A percentile compares a stretch with the other conserved stretches of the same genome.
Conservation (phyloP, 1,140 invertebrate species). For the Mycetomoellerius zeteki region DNA sequence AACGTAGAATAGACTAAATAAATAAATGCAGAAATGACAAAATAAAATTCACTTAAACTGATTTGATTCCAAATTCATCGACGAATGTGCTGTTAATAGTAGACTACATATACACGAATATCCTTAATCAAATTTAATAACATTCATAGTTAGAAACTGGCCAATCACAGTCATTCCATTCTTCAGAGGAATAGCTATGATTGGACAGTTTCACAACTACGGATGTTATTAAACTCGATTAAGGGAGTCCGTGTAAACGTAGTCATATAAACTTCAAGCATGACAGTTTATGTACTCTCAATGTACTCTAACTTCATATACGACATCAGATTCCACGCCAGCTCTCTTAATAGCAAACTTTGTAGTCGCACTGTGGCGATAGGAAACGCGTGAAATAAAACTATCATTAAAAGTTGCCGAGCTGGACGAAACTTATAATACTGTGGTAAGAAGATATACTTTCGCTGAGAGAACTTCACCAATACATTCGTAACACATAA, state of each 20-base stretch:
- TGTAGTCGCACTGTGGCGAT: constrained; percentile 8
- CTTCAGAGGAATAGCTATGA: too few species aligned
- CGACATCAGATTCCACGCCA: constrained; percentile 21
- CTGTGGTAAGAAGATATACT: constrained; percentile 52
- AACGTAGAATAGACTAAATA: background rate
- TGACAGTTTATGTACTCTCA: background rate
- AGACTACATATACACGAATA: background rate
- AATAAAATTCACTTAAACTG: constrained; percentile 7
- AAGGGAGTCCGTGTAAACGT: too few species aligned
- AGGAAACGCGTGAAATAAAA: constrained; percentile 55
- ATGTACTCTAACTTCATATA: background rate
- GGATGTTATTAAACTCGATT: too few species aligned
- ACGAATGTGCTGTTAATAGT: background rate
- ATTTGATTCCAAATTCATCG: background rate
- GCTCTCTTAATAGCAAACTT: constrained; percentile 53
- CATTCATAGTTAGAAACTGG: too few species aligned
- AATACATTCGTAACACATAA: constrained; percentile 59
- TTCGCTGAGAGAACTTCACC: constrained; percentile 48
- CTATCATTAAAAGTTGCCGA: constrained; percentile 59
- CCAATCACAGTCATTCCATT: too few species aligned
- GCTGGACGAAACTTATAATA: constrained; percentile 53
- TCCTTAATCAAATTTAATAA: too few species aligned
- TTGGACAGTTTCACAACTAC: too few species aligned
- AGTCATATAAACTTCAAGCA: background rate
- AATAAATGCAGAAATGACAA: too few species aligned